Evolutionary conservation across 2,888 invertebrate genomes (phyloP).

Genomic region (Panopea generosa): DNA sequence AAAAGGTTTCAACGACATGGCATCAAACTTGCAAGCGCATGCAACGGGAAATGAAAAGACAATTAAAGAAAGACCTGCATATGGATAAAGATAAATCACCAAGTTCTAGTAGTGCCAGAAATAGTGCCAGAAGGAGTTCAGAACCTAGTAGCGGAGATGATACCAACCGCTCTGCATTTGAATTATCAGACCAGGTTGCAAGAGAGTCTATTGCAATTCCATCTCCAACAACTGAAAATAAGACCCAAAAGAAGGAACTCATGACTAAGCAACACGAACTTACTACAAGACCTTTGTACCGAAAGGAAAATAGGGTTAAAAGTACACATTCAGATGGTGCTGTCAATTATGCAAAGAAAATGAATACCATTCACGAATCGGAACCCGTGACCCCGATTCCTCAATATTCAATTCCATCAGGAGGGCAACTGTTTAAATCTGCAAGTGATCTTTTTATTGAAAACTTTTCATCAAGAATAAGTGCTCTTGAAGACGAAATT

Average conservation of each 20-base stretch:
- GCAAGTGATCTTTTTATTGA: slow-evolving; percentile 77
- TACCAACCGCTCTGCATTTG: slow-evolving; percentile 13
- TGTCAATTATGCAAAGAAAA: slow-evolving; percentile 42
- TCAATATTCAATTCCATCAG: slow-evolving; percentile 53
- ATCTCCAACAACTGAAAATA: too few species aligned
- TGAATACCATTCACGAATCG: slow-evolving; percentile 52
- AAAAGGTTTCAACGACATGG: slow-evolving; percentile 66
- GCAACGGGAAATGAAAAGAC: slow-evolving; percentile 73
- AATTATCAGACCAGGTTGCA: background rate
- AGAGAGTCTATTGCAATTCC: background rate
- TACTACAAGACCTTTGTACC: slow-evolving; percentile 22
- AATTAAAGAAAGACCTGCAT: slow-evolving; percentile 66
- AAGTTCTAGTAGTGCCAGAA: slow-evolving; percentile 30
- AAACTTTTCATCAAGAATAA: slow-evolving; percentile 70
- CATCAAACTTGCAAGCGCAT: slow-evolving; percentile 68
- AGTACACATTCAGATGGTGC: slow-evolving; percentile 63
- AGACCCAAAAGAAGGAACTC: background rate
- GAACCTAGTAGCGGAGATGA: slow-evolving; percentile 40
- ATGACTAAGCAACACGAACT: background rate
- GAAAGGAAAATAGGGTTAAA: slow-evolving; percentile 43
- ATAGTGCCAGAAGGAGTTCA: slow-evolving; percentile 20
- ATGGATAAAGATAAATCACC: slow-evolving; percentile 33
- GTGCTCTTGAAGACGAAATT: slow-evolving; percentile 73
- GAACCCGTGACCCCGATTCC: slow-evolving; percentile 48
- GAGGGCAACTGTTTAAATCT: slow-evolving; percentile 65